A percentile compares a stretch with the other conserved stretches of the same genome.
These are phyloP conservation scores for Synergus japonicus DNA, from an alignment of 2,888 invertebrate genomes.

Conservation along the genomic window DNA sequence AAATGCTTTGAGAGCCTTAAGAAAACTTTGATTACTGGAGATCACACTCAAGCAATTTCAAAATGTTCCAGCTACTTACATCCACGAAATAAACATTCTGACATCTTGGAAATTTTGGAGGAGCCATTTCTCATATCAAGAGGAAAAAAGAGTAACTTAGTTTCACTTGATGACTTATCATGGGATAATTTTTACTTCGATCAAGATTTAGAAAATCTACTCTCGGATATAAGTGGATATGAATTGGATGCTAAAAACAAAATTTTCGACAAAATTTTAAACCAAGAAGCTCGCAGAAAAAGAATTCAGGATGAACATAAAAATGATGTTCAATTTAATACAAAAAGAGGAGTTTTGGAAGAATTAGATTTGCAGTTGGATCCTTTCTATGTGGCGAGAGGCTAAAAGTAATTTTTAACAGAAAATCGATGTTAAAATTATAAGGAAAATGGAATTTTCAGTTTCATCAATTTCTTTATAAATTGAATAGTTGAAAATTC, in stretches of 20 bases:
- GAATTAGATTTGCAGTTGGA: conserved; percentile 59
- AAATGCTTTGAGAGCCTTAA: conserved; percentile 6
- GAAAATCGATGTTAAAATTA: background rate
- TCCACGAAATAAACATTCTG: conserved; percentile 59
- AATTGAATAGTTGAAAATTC: too few relatives aligned
- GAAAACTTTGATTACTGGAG: background rate
- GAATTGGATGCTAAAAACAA: background rate
- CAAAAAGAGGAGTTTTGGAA: conserved; percentile 53
- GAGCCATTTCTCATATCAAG: conserved; percentile 64
- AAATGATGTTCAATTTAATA: background rate
- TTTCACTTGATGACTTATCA: background rate
- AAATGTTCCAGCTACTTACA: conserved; percentile 43
- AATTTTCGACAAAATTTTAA: conserved; percentile 4
- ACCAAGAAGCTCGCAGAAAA: background rate
- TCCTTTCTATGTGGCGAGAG: conserved; percentile 62
- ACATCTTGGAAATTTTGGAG: conserved; percentile 58
- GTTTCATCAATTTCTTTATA: background rate
- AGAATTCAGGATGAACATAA: background rate
- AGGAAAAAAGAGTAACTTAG: conserved; percentile 55
- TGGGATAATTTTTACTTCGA: background rate
- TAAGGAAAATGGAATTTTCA: background rate
- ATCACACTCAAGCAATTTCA: background rate
- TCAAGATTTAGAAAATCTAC: background rate
- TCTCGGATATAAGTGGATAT: background rate
- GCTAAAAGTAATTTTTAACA: conserved; percentile 45